Base-by-base conservation (phyloP, 2,113 vertebrate species). In the Pao palembangensis region DNA sequence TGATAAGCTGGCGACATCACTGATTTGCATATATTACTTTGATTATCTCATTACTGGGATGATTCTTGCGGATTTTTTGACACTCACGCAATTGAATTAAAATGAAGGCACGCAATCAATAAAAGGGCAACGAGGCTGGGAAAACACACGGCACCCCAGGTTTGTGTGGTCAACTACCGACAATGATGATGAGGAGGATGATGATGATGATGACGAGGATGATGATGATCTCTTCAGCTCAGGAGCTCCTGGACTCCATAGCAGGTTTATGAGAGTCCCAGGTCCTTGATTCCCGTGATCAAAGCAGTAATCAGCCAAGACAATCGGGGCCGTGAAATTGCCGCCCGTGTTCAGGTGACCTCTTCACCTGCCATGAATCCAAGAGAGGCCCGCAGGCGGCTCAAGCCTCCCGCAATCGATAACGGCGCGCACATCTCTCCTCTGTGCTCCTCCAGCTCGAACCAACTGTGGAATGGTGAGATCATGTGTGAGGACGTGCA, bases 1-100 rank as follows among this genome's bases (percentile, higher is more conserved):
- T 98, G 95, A 98, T 98, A 96, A 97, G 94, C 92, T 95, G 93
- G 95, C 93, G 94, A 93, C 86, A 93, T 88, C 92, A 94, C 95
- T 98, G 93, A 97, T 98, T 96, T 98, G 95, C 96, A 99, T 98
- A 97, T 92, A 96, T 98, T 98, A 98, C 94, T 94, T 93, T 98
- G 96, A 99, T 99, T 96, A 98, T 95, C 93, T 96, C 95, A 97
- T 98, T 95, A 97, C 82, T 92, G 93, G 92, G 94, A 96, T 93
- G 93, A 94, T 94, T 94, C 94, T 95, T 94, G 91, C 91, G 92
- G 92, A 93, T 92, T 93, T 95, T 95, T 92, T 93, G 78, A 86
- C 82, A 86, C 83, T 80, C 76, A 80, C 81, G 93, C 92, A 94
- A 93, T 93, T 81, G 81, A 86, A 90, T 90, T 85, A 84, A n/a